A percentile compares a stretch with the other conserved stretches of the same genome.
Conservation (phyloP, 2,797 vertebrate genomes). For the Gorsachius magnificus region DNA sequence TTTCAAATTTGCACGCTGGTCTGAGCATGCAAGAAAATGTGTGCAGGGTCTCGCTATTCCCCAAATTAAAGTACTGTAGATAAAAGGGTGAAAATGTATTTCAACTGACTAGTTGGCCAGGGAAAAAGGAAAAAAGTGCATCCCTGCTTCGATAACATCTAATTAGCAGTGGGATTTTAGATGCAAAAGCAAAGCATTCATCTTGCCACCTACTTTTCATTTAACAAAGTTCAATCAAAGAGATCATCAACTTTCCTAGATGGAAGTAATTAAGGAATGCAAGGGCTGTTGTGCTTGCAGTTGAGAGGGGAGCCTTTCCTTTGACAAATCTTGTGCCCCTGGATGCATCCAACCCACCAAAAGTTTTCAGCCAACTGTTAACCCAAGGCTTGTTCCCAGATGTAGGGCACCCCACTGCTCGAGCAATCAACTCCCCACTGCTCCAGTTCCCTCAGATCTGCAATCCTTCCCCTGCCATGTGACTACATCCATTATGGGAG, state of each 20-base stretch:
- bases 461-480: neutral
- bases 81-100: neutral
- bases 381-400: neutral
- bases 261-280: constrained; percentile 5
- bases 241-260: neutral
- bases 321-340: neutral
- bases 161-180: neutral
- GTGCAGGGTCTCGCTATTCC: neutral
- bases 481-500: neutral
- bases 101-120: neutral
- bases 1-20: neutral
- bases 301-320: neutral
- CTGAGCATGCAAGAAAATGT: neutral
- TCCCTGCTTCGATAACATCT: neutral
- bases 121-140: neutral
- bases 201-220: neutral
- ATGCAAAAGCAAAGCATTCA: neutral
- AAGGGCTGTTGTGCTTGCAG: neutral
- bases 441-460: neutral
- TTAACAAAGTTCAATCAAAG: neutral
- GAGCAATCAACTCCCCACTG: neutral
- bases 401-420: neutral
- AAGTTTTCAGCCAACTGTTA: neutral
- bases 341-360: neutral
- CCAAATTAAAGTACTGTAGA: neutral